A percentile compares a stretch with the other conserved stretches of the same genome.
phyloP scores from a whole-genome alignment of 2,113 vertebrate species.

The Ictalurus punctatus region DNA sequence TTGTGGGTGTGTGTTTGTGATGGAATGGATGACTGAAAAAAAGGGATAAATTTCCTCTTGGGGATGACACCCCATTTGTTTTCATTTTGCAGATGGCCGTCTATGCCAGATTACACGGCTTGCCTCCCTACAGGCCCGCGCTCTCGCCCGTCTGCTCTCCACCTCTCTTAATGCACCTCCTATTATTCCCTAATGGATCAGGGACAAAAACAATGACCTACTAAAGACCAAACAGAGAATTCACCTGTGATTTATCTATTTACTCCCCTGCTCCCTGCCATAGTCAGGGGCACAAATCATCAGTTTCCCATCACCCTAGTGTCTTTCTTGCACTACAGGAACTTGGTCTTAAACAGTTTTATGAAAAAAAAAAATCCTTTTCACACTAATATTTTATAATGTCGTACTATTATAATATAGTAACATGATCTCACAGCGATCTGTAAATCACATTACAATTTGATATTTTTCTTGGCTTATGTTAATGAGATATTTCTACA shows the following conservation, averaged over 20 bases:
- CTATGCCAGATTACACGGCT: conserved; percentile 57
- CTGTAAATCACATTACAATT: not conserved
- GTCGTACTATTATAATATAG: not conserved
- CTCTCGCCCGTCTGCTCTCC: conserved; percentile 51
- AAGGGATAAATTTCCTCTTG: conserved; percentile 67
- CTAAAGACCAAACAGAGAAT: conserved; percentile 64
- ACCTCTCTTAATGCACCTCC: conserved; percentile 55
- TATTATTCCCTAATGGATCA: conserved; percentile 67
- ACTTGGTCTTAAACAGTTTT: not conserved
- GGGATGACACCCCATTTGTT: conserved; percentile 73
- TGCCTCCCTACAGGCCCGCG: conserved; percentile 47
- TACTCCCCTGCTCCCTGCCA: conserved; percentile 51
- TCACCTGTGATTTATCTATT: conserved; percentile 68
- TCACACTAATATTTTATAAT: too few species aligned
- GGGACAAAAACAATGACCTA: conserved; percentile 66
- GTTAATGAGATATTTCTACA: not conserved
- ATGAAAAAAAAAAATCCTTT: not conserved
- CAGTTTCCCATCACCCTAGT: conserved; percentile 37
- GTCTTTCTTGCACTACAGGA: conserved; percentile 7
- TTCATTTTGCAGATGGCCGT: conserved; percentile 69
- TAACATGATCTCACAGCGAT: not conserved
- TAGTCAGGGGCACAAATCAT: conserved; percentile 47
- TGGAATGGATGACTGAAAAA: conserved; percentile 60
- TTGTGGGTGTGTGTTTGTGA: conserved; percentile 45
- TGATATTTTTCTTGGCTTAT: not conserved